phyloP scores from a whole-genome alignment of 2,797 vertebrate genomes.

The Limnodromus scolopaceus region DNA sequence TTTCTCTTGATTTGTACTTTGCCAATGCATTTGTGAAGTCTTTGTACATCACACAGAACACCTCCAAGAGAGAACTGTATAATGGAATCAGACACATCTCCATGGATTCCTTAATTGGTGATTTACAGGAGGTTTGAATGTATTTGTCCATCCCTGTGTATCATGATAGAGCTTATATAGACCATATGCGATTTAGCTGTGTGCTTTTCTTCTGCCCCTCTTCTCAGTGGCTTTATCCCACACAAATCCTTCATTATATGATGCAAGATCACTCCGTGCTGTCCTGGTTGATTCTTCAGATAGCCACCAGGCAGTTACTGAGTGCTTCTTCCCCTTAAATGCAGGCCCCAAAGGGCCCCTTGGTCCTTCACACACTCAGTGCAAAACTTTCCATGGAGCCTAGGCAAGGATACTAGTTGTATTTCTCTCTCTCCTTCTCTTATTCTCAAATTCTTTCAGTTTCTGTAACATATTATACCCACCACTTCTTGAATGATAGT shows the following conservation, averaged over 20 bases:
- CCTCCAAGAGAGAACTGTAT: fast-evolving
- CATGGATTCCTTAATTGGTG: neutral
- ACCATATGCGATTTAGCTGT: neutral
- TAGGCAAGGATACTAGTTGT: neutral
- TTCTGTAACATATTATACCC: neutral
- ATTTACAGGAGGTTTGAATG: neutral
- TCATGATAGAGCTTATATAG: neutral
- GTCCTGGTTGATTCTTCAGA: neutral
- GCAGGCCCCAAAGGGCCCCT: neutral
- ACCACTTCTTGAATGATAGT: neutral
- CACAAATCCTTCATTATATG: neutral
- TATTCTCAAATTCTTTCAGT: neutral
- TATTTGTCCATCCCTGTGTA: neutral
- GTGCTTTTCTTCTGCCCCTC: neutral
- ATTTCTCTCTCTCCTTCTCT: neutral
- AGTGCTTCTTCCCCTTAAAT: neutral
- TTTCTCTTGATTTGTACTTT: neutral
- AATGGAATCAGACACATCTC: neutral
- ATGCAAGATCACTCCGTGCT: neutral
- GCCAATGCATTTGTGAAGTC: neutral
- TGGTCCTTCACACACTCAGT: neutral
- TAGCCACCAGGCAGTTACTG: neutral
- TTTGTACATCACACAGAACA: neutral
- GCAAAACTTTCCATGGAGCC: neutral
- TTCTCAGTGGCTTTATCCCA: neutral